Evolutionary conservation across 2,113 vertebrate genomes (phyloP).

Genomic region (Lynx canadensis): DNA sequence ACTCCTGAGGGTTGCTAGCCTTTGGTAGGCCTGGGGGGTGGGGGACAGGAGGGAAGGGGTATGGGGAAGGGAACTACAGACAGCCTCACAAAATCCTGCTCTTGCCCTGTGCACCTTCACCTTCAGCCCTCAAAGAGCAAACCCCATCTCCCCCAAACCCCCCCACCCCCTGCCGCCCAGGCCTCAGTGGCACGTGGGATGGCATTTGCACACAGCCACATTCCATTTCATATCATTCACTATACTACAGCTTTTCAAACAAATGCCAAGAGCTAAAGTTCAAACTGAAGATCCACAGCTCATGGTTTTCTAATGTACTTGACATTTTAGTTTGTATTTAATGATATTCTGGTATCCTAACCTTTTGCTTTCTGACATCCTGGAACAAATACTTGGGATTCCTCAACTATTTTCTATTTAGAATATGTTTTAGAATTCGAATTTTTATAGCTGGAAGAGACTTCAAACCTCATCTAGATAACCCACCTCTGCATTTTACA

Average conservation of each 20-base stretch:
- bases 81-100: background rate
- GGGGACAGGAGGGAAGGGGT: background rate
- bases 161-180: background rate
- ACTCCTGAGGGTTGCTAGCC: background rate
- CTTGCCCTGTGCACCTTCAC: background rate
- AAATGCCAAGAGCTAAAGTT: conserved; percentile 44
- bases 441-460: conserved; percentile 38
- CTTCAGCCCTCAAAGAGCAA: background rate
- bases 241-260: background rate
- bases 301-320: background rate
- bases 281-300: background rate
- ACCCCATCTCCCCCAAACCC: background rate
- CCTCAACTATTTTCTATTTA: conserved; percentile 32
- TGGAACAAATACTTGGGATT: conserved; percentile 3
- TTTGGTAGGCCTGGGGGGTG: background rate
- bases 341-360: conserved; percentile 30
- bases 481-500: background rate
- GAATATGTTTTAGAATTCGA: conserved; percentile 20
- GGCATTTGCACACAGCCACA: background rate
- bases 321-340: conserved; percentile 41
- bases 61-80: background rate
- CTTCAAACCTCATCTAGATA: background rate
- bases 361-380: conserved; percentile 48
- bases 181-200: fast-evolving
- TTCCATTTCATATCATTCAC: background rate